Evolutionary conservation across 2,797 vertebrate species (phyloP).

Genomic region (Hipposideros larvatus): DNA sequence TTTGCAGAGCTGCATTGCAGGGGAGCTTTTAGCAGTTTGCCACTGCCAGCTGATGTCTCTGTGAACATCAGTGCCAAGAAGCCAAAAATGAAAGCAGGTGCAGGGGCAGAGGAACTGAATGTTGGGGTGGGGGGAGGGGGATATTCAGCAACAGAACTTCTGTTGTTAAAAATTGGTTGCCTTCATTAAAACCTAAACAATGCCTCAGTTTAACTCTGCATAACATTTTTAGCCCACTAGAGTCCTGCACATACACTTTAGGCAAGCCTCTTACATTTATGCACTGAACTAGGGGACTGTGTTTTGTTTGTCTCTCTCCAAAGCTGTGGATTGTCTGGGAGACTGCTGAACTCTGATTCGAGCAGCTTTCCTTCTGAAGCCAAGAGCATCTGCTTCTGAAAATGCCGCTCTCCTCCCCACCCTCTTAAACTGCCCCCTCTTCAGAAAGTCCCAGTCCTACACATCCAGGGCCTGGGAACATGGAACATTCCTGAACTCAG

Average conservation of each 20-base stretch:
- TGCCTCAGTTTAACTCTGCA: conserved; percentile 86
- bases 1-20: conserved; percentile 88
- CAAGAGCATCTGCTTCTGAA: conserved; percentile 88
- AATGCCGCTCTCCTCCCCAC: conserved; percentile 65
- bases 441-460: conserved; percentile 83
- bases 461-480: conserved; percentile 87
- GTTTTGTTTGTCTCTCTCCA: conserved; percentile 62
- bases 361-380: conserved; percentile 86
- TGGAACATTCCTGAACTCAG: conserved; percentile 71
- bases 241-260: conserved; percentile 83
- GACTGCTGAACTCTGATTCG: conserved; percentile 85
- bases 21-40: conserved; percentile 90
- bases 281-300: conserved; percentile 83
- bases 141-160: conserved; percentile 87
- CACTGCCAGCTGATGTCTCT: conserved; percentile 90
- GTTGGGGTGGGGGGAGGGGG: conserved; percentile 73
- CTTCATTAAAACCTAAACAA: conserved; percentile 89
- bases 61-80: conserved; percentile 88
- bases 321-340: conserved; percentile 86
- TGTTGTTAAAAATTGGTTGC: conserved; percentile 88
- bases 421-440: conserved; percentile 76
- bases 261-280: conserved; percentile 86
- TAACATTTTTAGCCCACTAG: conserved; percentile 85
- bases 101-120: conserved; percentile 86
- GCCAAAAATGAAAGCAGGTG: conserved; percentile 91